Evolutionary conservation across 2,797 vertebrate species (phyloP), one percentile per base, ranked within the genome.

Genomic region (Aulostomus chinensis): DNA sequence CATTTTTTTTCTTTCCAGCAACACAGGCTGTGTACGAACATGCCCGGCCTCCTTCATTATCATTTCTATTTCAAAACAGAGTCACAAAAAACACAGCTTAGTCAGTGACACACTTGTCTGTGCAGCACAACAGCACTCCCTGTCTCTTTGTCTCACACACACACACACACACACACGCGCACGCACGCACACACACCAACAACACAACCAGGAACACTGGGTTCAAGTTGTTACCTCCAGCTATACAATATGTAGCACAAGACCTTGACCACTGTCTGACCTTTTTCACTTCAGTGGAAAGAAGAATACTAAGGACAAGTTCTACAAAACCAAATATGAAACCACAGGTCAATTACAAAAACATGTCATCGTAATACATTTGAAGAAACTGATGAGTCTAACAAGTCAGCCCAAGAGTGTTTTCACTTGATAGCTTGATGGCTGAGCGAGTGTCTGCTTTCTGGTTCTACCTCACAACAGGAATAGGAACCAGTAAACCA

Each of bases 21-120:
- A 43, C 58, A 45, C 18, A 11, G 68, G 68, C 41, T 74, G 16
- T 67, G 74, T 70, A 72, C 2, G 10, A 61, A 81, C 83, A 73
- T 78, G 83, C 17, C 58, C 53, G 33, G 30, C 34, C 46, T 69
- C 12, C 38, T 3, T 65, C 64, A 57, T 73, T 48, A 56, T 57
- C 37, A 55, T 60, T 76, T 75, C 29, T 10, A 78, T 60, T 81
- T 64, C 37, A 78, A 78, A 73, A 74, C 2, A 16, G 56, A 20
- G 52, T 5, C 41, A n/a, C 24, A 47, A 13, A 37, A 62, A 76
- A 64, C 39, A 55, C 29, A 18, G 29, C 45, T 42, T 8, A 22
- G 17, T 55, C 52, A 77, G 68, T 51, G 48, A 50, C 59, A 71
- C 15, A 66, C 48, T 46, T 78, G 46, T 74, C 28, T 59, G 21